Base-by-base conservation (phyloP, 2,113 vertebrate species). In the Ammodytes marinus region DNA sequence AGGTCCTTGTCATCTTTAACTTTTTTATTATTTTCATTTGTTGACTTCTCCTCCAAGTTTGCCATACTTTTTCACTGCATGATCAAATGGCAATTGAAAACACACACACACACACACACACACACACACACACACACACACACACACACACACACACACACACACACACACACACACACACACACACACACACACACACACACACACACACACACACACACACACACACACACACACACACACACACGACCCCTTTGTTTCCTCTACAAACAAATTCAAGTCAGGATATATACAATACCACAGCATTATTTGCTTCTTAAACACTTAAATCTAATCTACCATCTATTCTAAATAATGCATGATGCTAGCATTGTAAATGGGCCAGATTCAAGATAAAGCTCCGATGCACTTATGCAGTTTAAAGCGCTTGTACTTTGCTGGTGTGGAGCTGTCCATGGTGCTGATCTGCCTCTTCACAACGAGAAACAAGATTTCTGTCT, bases 1-100 rank as follows among this genome's bases (percentile, higher is more conserved):
- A 86, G 86, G 83, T 83, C 69, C 74, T 54, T 80, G 39, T 82
- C 69, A 80, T 86, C 46, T 37, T n/a, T 80, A 54, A 72, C 42
- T 75, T 85, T 27, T 86, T 63, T 68, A 72, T 83, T 67, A 58
- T 69, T 77, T 52, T 63, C 3, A 10, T 49, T 63, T 83, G 70
- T 55, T 55, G 8, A 69, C 71, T 82, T 55, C 13, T 8, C 4
- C 15, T 86, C 13, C n/a, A 42, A 40, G 11, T 54, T 39, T 12
- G 50, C 50, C 12, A 57, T 68, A 72, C 70, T 43, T 86, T 57
- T 39, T 0, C 63, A 57, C 57, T n/a, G 12, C 71, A 71, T 60
- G 15, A 80, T 68, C n/a, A 37, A 15, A 43, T 43, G 35, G 37
- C 46, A 37, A 1, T 7, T 13, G 6, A 66, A n/a, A n/a, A n/a